Evolutionary conservation across 2,888 invertebrate genomes (phyloP).

Genomic region (Coenonympha arcania): DNA sequence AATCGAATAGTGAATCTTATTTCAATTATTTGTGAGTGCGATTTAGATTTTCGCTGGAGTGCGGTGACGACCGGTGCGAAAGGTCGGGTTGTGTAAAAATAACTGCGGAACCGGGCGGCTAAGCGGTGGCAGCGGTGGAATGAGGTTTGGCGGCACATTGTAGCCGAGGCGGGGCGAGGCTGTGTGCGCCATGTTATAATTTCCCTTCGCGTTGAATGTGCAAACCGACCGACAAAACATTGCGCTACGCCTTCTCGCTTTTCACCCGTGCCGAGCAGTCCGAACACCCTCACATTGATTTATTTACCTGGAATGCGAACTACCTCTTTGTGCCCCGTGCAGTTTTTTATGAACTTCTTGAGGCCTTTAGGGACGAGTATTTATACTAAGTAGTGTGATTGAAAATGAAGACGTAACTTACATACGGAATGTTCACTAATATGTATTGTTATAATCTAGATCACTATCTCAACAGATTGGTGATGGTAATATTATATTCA

Average conservation of each 20-base stretch:
- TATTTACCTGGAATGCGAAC: not conserved
- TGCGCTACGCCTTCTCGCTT: constrained; percentile 48
- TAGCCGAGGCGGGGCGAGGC: constrained; percentile 71
- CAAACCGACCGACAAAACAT: constrained; percentile 63
- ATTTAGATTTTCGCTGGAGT: constrained; percentile 59
- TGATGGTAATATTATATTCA: too few species aligned
- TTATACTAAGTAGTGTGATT: too few species aligned
- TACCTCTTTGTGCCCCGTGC: not conserved
- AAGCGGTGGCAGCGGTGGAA: constrained; percentile 71
- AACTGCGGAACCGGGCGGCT: constrained; percentile 73
- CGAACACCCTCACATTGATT: constrained; percentile 3
- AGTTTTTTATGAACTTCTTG: not conserved
- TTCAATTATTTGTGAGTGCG: constrained; percentile 52
- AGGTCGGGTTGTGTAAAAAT: constrained; percentile 74
- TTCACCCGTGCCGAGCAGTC: not conserved
- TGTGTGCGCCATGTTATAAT: constrained; percentile 73
- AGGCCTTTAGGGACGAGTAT: too few species aligned
- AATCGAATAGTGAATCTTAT: constrained; percentile 44
- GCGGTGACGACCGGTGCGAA: constrained; percentile 73
- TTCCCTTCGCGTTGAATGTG: constrained; percentile 72
- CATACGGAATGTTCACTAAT: too few species aligned
- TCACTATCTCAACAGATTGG: too few species aligned
- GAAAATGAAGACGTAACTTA: too few species aligned
- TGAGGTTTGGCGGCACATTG: constrained; percentile 74
- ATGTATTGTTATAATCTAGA: too few species aligned